A percentile compares a stretch with the other conserved stretches of the same genome.
Conservation (phyloP, 37 sponge, comb jelly and placozoan genomes). For the Dysidea cf. avara region DNA sequence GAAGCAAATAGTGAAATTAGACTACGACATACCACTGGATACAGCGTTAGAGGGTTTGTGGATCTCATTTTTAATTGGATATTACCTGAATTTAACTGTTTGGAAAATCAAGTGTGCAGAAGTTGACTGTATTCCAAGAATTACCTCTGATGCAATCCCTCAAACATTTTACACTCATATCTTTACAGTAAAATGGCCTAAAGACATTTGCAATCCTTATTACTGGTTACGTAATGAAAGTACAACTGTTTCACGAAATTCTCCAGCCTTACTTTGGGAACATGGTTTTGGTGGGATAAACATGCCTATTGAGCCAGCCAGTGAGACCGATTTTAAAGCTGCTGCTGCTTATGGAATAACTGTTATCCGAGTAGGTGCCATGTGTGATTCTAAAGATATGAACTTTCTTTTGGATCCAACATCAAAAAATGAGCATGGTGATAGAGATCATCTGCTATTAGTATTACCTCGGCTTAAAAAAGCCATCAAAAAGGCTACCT, state of each 20-base stretch:
- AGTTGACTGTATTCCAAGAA: background rate
- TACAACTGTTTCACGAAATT: background rate
- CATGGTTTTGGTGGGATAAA: constrained; percentile 48
- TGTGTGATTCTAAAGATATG: constrained; percentile 48
- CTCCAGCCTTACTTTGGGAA: constrained; percentile 16
- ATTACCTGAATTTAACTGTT: background rate
- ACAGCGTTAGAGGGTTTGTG: background rate
- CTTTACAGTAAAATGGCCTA: constrained; percentile 27
- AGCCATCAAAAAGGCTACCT: background rate
- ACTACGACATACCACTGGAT: background rate
- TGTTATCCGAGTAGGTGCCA: constrained; percentile 57
- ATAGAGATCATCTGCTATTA: constrained; percentile 17
- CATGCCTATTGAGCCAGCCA: constrained; percentile 47
- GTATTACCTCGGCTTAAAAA: constrained; percentile 12
- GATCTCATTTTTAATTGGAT: constrained; percentile 4
- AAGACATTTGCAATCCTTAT: constrained; percentile 1
- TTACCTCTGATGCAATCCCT: background rate
- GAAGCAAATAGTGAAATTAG: background rate
- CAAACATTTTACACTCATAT: constrained; percentile 6
- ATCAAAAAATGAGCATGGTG: constrained; percentile 9
- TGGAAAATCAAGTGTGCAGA: constrained; percentile 1
- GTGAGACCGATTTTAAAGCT: constrained; percentile 30
- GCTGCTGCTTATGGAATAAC: constrained; percentile 35
- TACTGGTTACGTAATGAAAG: background rate
- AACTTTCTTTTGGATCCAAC: constrained; percentile 19